phyloP scores from a whole-genome alignment of 2,797 vertebrate species.

The Sylvia borin region DNA sequence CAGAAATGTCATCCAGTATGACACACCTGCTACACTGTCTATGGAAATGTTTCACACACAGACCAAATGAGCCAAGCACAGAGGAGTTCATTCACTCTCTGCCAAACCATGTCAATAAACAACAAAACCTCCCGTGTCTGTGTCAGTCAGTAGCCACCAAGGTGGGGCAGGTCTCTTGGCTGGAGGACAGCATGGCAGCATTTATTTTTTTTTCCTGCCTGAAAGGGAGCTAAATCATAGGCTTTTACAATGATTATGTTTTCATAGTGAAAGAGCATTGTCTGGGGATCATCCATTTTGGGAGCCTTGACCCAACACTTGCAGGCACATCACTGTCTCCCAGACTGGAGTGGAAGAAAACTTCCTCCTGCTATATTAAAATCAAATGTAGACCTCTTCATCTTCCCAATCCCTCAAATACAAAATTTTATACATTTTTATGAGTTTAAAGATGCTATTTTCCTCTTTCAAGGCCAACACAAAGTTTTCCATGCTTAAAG shows the following conservation, averaged over 20 bases:
- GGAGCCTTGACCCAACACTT: not conserved
- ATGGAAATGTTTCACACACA: rapidly evolving
- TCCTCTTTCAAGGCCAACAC: not conserved
- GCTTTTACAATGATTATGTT: not conserved
- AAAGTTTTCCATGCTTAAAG: not conserved
- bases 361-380: not conserved
- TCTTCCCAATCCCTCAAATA: not conserved
- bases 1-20: not conserved
- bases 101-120: not conserved
- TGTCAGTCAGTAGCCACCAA: not conserved
- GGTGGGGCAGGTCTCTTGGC: not conserved
- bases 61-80: not conserved
- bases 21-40: not conserved
- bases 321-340: not conserved
- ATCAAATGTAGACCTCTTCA: not conserved
- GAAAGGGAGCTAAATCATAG: not conserved
- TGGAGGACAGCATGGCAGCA: not conserved
- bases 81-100: not conserved
- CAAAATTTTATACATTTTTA: not conserved
- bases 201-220: not conserved
- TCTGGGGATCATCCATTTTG: not conserved
- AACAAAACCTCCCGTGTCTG: not conserved
- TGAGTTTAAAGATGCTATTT: not conserved
- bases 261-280: not conserved
- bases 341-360: not conserved